These are phyloP conservation scores for Neoarius graeffei DNA, from an alignment of 2,113 vertebrate genomes.

Conservation along the genomic window DNA sequence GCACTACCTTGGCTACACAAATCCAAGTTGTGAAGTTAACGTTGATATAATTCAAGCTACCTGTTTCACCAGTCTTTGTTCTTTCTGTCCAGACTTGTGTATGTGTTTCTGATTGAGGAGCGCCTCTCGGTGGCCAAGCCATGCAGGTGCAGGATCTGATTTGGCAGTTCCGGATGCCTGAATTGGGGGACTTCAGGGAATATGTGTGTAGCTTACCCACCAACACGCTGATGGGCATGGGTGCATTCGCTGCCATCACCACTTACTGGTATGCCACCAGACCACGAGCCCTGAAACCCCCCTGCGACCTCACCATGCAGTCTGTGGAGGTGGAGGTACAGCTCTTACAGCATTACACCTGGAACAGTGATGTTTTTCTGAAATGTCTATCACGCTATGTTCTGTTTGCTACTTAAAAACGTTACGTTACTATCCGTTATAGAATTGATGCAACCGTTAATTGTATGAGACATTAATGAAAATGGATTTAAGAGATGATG, in stretches of 20 bases:
- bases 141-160: constrained; percentile 94
- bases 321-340: constrained; percentile 87
- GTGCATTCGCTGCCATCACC: constrained; percentile 88
- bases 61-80: not conserved
- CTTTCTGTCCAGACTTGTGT: constrained; percentile 20
- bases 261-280: constrained; percentile 94
- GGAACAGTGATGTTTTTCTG: not conserved
- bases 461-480: not conserved
- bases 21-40: not conserved
- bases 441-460: not conserved
- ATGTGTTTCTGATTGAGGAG: constrained; percentile 41
- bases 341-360: not conserved
- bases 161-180: constrained; percentile 86
- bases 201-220: constrained; percentile 85
- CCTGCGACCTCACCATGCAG: constrained; percentile 88
- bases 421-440: not conserved
- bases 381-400: not conserved
- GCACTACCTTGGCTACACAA: not conserved
- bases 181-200: constrained; percentile 87
- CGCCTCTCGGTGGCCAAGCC: constrained; percentile 14
- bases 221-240: constrained; percentile 91
- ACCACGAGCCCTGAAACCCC: constrained; percentile 85
- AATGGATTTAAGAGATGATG: not conserved
- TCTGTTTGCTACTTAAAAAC: not conserved
- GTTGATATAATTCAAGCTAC: not conserved